Conservation (phyloP, 1,140 invertebrate species). For the Gonatopus flavifemur region DNA sequence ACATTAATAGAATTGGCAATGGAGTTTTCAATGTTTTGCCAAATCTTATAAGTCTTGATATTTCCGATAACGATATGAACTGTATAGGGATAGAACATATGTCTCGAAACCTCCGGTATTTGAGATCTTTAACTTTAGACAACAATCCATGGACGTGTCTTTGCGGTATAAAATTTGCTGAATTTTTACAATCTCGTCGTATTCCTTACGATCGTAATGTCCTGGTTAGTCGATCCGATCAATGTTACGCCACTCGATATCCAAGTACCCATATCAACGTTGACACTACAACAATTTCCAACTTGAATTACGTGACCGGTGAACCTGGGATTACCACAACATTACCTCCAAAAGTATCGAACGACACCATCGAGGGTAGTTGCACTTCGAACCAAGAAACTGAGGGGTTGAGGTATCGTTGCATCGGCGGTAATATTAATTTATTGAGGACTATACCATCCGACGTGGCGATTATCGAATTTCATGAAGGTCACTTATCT, state of each 20-base stretch:
- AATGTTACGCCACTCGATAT: constrained; percentile 20
- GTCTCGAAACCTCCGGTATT: constrained; percentile 12
- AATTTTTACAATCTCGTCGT: constrained; percentile 22
- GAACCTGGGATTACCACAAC: not conserved
- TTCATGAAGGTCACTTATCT: constrained; percentile 29
- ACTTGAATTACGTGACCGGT: not conserved
- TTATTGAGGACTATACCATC: constrained; percentile 23
- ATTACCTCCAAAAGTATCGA: not conserved
- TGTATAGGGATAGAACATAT: constrained; percentile 37
- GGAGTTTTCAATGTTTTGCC: constrained; percentile 31
- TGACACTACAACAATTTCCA: too few species aligned
- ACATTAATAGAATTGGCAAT: constrained; percentile 31
- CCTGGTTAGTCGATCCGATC: constrained; percentile 16
- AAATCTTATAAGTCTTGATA: constrained; percentile 21
- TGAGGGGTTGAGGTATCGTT: constrained; percentile 22
- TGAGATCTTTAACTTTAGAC: constrained; percentile 18
- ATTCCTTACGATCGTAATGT: constrained; percentile 28
- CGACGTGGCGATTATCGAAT: constrained; percentile 28
- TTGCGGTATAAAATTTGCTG: constrained; percentile 24
- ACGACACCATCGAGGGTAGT: constrained; percentile 1
- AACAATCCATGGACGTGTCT: constrained; percentile 42
- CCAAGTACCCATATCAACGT: not conserved
- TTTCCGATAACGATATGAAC: constrained; percentile 38
- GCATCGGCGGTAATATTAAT: constrained; percentile 26
- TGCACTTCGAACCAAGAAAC: constrained; percentile 4